phyloP scores from a whole-genome alignment of 23 tunicate genomes.

The Clavelina lepadiformis region DNA sequence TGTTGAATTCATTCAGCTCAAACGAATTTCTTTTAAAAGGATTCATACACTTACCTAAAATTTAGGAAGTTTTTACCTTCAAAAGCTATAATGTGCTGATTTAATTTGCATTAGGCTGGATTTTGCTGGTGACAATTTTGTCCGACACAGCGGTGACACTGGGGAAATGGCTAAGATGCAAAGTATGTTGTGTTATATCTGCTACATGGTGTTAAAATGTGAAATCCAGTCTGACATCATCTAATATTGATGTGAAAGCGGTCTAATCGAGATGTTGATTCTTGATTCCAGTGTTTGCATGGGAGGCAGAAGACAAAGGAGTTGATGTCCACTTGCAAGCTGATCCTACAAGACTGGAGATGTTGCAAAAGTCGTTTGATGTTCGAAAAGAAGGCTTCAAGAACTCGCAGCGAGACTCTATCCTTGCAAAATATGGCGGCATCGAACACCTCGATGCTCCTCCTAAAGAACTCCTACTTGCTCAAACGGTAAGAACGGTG shows the following conservation, averaged over 20 bases:
- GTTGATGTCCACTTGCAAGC: constrained; percentile 93
- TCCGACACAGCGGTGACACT: constrained; percentile 81
- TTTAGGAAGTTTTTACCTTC: no score
- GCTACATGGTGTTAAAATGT: no score
- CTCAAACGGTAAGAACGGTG: constrained; percentile 62
- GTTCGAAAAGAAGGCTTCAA: constrained; percentile 72
- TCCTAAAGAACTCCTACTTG: constrained; percentile 93
- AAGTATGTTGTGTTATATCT: constrained; percentile 17
- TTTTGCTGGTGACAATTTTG: constrained; percentile 95
- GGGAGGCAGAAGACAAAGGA: constrained; percentile 94
- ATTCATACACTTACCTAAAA: no score
- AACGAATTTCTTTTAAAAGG: no score
- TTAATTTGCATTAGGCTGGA: constrained; percentile 63
- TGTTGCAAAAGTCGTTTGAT: constrained; percentile 68
- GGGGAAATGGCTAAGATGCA: constrained; percentile 83
- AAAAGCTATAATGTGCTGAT: no score
- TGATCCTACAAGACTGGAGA: constrained; percentile 83
- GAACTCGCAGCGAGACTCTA: constrained; percentile 45
- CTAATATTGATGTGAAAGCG: neutral
- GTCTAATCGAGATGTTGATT: constrained; percentile 1
- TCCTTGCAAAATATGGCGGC: constrained; percentile 92
- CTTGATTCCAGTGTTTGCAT: constrained; percentile 67
- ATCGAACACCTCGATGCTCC: constrained; percentile 91
- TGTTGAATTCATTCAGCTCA: no score
- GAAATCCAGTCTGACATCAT: neutral